Conservation (phyloP, 2,888 invertebrate species). For the Pegoplata infirma region DNA sequence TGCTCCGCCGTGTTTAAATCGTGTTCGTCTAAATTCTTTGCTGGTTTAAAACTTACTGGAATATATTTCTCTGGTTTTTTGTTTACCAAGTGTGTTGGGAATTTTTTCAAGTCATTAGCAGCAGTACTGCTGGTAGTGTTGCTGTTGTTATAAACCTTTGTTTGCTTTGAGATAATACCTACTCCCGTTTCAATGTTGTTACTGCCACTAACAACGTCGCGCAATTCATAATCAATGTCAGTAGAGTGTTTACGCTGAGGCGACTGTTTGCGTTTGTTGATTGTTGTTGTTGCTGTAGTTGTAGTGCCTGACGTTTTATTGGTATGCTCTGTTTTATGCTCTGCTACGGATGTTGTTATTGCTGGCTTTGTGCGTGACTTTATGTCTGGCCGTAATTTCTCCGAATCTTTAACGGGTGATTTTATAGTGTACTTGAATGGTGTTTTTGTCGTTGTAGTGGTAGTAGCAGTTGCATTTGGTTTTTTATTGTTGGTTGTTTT, state of each 20-base stretch:
- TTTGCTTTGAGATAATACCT: conserved; percentile 54
- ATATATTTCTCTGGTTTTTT: conserved; percentile 45
- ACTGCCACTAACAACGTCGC: conserved; percentile 21
- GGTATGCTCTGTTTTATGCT: neutral
- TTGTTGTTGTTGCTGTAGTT: neutral
- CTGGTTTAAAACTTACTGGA: conserved; percentile 42
- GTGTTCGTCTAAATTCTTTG: conserved; percentile 36
- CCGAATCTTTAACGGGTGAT: conserved; percentile 45
- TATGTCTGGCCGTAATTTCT: conserved; percentile 53
- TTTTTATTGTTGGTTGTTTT: conserved; percentile 44
- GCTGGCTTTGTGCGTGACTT: conserved; percentile 54
- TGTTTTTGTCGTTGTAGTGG: conserved; percentile 23
- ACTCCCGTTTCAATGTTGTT: conserved; percentile 46
- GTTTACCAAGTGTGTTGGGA: conserved; percentile 10
- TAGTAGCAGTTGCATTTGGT: conserved; percentile 21
- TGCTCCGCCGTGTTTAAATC: conserved; percentile 40
- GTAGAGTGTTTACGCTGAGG: conserved; percentile 46
- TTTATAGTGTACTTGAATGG: conserved; percentile 38
- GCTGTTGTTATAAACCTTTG: conserved; percentile 42
- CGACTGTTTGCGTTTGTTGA: conserved; percentile 48
- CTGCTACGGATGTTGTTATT: conserved; percentile 17
- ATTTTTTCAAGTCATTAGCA: conserved; percentile 50
- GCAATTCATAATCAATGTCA: conserved; percentile 57
- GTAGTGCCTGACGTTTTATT: no score
- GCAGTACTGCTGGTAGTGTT: conserved; percentile 11